Evolutionary conservation across 1,140 invertebrate genomes (phyloP), one percentile per base, ranked within the genome.

Genomic region (Diuraphis noxia): DNA sequence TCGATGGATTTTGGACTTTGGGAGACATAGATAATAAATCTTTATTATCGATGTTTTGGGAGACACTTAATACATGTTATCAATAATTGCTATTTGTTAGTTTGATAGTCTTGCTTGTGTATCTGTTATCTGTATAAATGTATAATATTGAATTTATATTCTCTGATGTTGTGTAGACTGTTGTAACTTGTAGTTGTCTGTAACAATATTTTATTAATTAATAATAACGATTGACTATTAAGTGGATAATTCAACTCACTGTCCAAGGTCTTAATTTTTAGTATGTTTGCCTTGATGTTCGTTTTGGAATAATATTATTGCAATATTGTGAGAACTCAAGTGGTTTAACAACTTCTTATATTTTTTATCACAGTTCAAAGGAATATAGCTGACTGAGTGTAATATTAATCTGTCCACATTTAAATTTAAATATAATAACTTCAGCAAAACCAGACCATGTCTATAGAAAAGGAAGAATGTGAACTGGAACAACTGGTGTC

Each of bases 401-500:
- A 6, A 82, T 40, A 41, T 17, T 46, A n/a, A 34, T 34, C 19
- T 46, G 30, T 85, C n/a, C n/a, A 46, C 34, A 72, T 17, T 56
- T 72, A 72, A 5, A 63, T 30, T 63, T 30, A 43, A 34, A 77
- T 89, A 41, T 13, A 89, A 79, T 77, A 36, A 89, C 25, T 52
- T 38, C 40, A 36, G 9, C 38, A 4, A 23, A n/a, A 49, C 41
- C 46, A 34, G 17, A 63, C 25, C 41, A 93, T 93, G 93, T 92
- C 92, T 43, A 92, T 92, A 79, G 84, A 92, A 25, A 90, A 92
- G 41, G 92, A 93, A 88, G 92, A 93, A 92, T 92, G 92, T 79
- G 93, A 93, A 92, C 63, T 93, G 17, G 92, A 93, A 52, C 93
- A 93, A 88, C 81, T 93, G 25, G 92, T 93, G 7, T 87, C 92